Conservation (phyloP, 2,797 vertebrate genomes). For the Micropoecilia bifurca region DNA sequence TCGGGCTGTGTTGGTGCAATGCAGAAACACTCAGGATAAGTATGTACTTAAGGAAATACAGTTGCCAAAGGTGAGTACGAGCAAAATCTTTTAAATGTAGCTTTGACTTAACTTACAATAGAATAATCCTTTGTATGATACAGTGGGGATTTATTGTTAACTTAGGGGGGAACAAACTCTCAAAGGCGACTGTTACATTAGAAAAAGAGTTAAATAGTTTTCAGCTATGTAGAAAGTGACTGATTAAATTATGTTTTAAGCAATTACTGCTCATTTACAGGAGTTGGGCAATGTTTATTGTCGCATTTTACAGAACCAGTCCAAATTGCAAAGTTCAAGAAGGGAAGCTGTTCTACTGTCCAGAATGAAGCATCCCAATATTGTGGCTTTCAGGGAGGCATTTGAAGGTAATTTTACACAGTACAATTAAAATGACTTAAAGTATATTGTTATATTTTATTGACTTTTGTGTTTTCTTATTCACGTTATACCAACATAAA, state of each 20-base stretch:
- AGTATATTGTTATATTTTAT: background rate
- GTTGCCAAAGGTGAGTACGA: conserved; percentile 85
- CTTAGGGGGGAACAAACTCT: background rate
- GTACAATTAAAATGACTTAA: background rate
- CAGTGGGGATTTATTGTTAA: background rate
- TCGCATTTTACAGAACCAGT: conserved; percentile 77
- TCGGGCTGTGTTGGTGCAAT: conserved; percentile 84
- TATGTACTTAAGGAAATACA: conserved; percentile 91
- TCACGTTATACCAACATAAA: background rate
- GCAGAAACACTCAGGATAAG: conserved; percentile 67
- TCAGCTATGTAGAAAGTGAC: background rate
- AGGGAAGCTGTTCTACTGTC: conserved; percentile 90
- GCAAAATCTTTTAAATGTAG: background rate
- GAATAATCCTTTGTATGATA: background rate
- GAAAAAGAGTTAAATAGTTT: background rate
- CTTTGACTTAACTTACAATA: background rate
- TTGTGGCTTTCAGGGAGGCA: conserved; percentile 89
- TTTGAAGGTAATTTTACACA: conserved; percentile 85
- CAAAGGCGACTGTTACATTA: background rate
- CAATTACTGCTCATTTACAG: conserved; percentile 32
- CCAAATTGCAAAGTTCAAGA: conserved; percentile 78
- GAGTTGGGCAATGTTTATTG: conserved; percentile 11
- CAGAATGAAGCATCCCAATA: conserved; percentile 91
- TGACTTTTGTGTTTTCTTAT: background rate
- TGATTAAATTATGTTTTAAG: background rate